phyloP scores from a whole-genome alignment of 2,797 vertebrate genomes.

The Macropus fuliginosus region DNA sequence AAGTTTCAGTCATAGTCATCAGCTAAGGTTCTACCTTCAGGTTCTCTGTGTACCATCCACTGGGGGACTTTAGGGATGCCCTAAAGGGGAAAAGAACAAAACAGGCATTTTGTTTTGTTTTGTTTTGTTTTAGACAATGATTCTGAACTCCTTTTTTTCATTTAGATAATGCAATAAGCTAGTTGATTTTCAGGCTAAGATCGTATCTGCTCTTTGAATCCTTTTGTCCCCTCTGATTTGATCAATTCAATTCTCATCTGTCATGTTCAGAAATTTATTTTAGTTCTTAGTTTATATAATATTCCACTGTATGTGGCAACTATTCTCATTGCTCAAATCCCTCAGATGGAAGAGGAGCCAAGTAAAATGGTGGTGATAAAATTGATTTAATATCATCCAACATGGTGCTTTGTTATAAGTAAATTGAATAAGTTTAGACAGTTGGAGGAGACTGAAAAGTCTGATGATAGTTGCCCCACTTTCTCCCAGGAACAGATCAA shows the following conservation, averaged over 20 bases:
- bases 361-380: not conserved
- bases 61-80: not conserved
- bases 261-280: not conserved
- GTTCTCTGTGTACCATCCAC: not conserved
- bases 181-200: not conserved
- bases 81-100: not conserved
- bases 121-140: not conserved
- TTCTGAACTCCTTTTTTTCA: not conserved
- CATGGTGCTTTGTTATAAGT: not conserved
- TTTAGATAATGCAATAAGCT: not conserved
- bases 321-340: not conserved
- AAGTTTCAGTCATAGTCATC: not conserved
- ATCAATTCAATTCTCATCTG: not conserved
- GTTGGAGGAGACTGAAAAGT: not conserved
- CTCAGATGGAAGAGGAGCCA: not conserved
- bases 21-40: not conserved
- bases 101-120: not conserved
- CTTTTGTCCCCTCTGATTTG: not conserved
- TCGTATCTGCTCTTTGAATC: not conserved
- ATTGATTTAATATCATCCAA: not conserved
- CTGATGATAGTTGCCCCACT: not conserved
- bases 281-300: not conserved
- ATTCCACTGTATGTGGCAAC: not conserved
- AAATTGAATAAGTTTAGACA: not conserved
- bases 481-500: not conserved